phyloP scores from a whole-genome alignment of 2,888 invertebrate genomes.

The Nipponacmea schrenckii region DNA sequence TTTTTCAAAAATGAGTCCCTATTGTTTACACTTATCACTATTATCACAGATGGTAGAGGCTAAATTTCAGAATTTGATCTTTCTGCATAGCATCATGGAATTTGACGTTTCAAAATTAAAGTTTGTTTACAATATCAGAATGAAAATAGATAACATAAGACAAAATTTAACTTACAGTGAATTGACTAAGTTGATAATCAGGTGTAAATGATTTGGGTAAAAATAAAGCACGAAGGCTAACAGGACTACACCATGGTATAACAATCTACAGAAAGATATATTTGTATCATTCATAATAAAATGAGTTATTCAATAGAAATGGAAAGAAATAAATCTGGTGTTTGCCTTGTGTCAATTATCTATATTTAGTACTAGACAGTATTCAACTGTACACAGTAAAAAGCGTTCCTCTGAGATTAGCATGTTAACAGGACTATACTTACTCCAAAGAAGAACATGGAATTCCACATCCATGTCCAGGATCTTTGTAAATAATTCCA shows the following conservation, averaged over 20 bases:
- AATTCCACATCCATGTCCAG: slow-evolving; percentile 94
- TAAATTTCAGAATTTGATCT: no score
- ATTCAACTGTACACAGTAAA: no score
- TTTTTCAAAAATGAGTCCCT: neutral
- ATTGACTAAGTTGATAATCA: slow-evolving; percentile 77
- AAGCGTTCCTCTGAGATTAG: no score
- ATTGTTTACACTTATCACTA: neutral
- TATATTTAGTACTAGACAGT: no score
- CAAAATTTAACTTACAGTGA: slow-evolving; percentile 53
- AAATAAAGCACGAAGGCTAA: slow-evolving; percentile 84
- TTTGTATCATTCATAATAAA: neutral
- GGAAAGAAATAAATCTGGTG: no score
- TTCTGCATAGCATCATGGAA: no score
- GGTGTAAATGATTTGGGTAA: slow-evolving; percentile 83
- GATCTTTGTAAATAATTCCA: slow-evolving; percentile 82
- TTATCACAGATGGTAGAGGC: no score
- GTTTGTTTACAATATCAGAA: no score
- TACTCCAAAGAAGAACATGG: slow-evolving; percentile 87
- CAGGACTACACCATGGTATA: slow-evolving; percentile 90
- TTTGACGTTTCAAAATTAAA: neutral
- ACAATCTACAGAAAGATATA: slow-evolving; percentile 72
- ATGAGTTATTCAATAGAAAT: no score
- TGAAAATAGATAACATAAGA: no score
- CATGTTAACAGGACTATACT: slow-evolving; percentile 35
- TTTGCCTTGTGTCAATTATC: no score